Evolutionary conservation across 2,797 vertebrate species (phyloP).

Genomic region (Melanotaenia parkinsoni): DNA sequence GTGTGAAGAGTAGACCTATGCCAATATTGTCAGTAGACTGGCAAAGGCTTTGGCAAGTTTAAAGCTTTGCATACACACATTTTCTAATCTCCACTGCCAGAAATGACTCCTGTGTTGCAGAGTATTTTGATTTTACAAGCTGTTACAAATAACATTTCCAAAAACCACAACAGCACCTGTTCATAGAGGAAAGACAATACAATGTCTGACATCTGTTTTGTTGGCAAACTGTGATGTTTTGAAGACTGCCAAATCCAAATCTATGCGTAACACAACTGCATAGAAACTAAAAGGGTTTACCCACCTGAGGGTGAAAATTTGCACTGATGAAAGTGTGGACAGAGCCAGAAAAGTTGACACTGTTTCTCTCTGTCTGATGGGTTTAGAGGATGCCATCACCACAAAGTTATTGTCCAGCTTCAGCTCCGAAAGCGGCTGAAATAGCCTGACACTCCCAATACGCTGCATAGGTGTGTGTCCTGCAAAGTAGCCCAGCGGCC

Average conservation of each 20-base stretch:
- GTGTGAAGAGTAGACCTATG: slow-evolving; percentile 20
- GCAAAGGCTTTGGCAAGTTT: slow-evolving; percentile 26
- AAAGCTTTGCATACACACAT: slow-evolving; percentile 30
- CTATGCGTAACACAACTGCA: background rate
- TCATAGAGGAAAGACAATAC: slow-evolving; percentile 4
- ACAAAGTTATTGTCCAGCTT: slow-evolving; percentile 88
- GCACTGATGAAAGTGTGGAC: slow-evolving; percentile 86
- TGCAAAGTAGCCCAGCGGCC: slow-evolving; percentile 79
- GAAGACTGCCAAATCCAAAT: background rate
- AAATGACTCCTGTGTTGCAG: slow-evolving; percentile 24
- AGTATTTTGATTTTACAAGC: slow-evolving; percentile 43
- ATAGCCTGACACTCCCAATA: slow-evolving; percentile 88
- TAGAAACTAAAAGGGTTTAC: slow-evolving; percentile 31
- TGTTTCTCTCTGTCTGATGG: slow-evolving; percentile 89
- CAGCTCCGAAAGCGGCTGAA: slow-evolving; percentile 87
- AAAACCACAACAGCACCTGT: background rate
- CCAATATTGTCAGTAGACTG: slow-evolving; percentile 15
- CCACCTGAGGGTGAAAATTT: slow-evolving; percentile 94
- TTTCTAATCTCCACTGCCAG: slow-evolving; percentile 34
- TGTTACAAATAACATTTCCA: slow-evolving; percentile 4
- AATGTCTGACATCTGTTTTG: background rate
- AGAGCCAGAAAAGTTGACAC: slow-evolving; percentile 87
- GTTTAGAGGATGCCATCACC: slow-evolving; percentile 90
- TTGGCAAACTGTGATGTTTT: slow-evolving; percentile 4
- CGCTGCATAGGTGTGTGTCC: slow-evolving; percentile 85